Evolutionary conservation across 2,888 invertebrate species (phyloP), one percentile per base, ranked within the genome.

Genomic region (Noctua janthina): DNA sequence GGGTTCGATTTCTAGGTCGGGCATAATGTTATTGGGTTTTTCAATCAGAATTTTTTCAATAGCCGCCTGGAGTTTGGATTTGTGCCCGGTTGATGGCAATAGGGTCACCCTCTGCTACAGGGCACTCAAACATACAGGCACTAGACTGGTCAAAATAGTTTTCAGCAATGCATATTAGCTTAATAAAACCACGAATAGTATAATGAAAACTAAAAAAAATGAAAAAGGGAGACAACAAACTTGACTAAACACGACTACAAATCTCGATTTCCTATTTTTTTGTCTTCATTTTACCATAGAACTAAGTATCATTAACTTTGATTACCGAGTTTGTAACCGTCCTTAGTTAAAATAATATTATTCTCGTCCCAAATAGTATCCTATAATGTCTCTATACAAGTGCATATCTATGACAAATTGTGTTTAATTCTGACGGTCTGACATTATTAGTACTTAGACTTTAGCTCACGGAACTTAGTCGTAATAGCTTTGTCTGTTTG

Each of bases 361-460:
- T 86, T 88, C 84, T 81, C 69, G 78, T 86, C 84, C 66, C 72
- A 84, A 88, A 84, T 77, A 75, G 67, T 73, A 83, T 77, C 35
- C 64, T 73, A 74, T 78, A 78, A 79, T 75, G 75, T 73, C 56
- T 80, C 39, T 86, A 80, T 72, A 82, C 84, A 88, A 87, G 79
- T 87, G 84, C 79, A 86, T 84, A 72, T 68, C 78, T 84, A 88
- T 82, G 86, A 88, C 84, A 88, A 88, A 87, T 87, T 84, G 82
- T 78, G 62, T 74, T 79, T 79, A 77, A 67, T 75, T 80, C 29
- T 83, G 85, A 79, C 66, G 76, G 71, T 76, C 68, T 74, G 66
- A 56, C 54, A 86, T 80, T 85, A 87, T 81, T 87, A 78, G 69
- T 79, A 68, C 39, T 75, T 11, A 46, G 35, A 39, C 70, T 66